Evolutionary conservation across 2,113 vertebrate species (phyloP).

Genomic region (Nothocercus nigrocapillus): DNA sequence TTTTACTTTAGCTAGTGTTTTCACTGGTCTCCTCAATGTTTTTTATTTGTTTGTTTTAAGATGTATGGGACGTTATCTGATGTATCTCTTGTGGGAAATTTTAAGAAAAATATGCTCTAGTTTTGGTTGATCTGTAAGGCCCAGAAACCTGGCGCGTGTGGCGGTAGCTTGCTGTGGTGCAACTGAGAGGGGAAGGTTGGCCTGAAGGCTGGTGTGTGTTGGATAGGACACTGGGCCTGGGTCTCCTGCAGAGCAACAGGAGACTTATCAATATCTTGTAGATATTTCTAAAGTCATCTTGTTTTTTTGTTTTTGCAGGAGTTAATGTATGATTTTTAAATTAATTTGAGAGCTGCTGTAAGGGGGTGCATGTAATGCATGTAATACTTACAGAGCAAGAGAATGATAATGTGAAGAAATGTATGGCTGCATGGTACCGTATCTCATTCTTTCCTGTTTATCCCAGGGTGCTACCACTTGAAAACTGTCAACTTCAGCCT

Average conservation of each 20-base stretch:
- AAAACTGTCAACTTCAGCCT: not conserved
- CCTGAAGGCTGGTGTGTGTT: not conserved
- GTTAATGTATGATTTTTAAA: not conserved
- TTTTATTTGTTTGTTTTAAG: not conserved
- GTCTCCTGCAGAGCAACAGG: not conserved
- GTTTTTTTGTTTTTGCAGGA: not conserved
- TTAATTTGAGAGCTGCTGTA: not conserved
- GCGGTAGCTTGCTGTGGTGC: not conserved
- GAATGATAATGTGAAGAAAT: not conserved
- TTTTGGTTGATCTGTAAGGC: not conserved
- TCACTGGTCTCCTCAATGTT: not conserved
- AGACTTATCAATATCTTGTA: not conserved
- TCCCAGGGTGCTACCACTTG: not conserved
- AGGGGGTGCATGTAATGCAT: not conserved
- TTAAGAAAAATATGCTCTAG: not conserved
- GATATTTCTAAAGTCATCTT: not conserved
- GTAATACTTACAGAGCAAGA: not conserved
- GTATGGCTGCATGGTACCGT: fast-evolving
- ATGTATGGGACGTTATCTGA: not conserved
- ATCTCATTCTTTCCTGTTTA: not conserved
- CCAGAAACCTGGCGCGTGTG: not conserved
- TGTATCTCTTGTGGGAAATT: not conserved
- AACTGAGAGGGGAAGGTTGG: not conserved
- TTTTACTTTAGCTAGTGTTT: not conserved
- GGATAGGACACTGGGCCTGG: not conserved